Evolutionary conservation across 30 jellyfish, hydroid and myxozoan genomes (phyloP).

Genomic region (Hydractinia symbiolongicarpus): DNA sequence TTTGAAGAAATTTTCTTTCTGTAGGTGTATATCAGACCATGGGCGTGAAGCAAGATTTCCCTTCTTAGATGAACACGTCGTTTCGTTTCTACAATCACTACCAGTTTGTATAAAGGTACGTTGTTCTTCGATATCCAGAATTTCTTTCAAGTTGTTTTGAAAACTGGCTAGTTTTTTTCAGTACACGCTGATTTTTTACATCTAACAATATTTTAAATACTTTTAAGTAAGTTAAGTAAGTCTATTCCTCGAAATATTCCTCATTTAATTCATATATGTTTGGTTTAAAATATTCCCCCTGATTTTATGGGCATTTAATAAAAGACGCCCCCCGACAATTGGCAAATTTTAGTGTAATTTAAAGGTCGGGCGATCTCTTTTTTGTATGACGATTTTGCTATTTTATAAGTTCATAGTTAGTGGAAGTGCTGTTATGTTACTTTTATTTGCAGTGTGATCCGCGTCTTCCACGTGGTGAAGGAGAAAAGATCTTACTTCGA

Average conservation of each 20-base stretch:
- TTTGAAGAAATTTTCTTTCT: not conserved
- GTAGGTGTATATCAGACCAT: constrained; percentile 90
- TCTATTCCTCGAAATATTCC: no score
- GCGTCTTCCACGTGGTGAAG: constrained; percentile 86
- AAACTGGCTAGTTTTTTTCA: no score
- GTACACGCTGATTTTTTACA: no score
- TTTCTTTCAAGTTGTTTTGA: no score
- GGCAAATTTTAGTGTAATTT: not conserved
- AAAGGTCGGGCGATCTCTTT: not conserved
- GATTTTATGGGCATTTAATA: no score
- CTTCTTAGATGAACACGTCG: constrained; percentile 80
- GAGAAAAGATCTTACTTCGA: constrained; percentile 93
- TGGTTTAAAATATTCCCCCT: no score
- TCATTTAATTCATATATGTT: no score
- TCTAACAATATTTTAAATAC: no score
- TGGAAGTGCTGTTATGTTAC: no score
- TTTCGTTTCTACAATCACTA: constrained; percentile 42
- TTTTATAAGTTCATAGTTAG: no score
- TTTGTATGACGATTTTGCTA: not conserved
- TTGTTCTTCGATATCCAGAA: not conserved
- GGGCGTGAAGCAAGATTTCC: constrained; percentile 96
- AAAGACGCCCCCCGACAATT: no score
- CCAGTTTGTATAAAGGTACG: constrained; percentile 71
- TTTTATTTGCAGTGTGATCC: constrained; percentile 74
- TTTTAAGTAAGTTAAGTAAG: no score